phyloP scores from a whole-genome alignment of 2,113 vertebrate genomes.

The Eurypyga helias region DNA sequence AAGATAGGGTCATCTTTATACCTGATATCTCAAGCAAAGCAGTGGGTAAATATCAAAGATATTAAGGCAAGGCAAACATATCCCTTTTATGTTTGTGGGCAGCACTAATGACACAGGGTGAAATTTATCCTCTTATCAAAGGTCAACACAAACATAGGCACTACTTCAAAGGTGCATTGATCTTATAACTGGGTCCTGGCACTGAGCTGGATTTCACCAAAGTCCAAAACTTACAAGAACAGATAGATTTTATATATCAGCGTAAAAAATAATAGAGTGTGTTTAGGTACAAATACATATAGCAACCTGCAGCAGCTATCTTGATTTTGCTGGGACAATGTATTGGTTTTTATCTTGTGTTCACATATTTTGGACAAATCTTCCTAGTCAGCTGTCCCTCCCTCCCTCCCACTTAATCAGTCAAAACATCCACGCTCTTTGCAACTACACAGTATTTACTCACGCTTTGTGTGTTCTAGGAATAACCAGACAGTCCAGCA shows the following conservation, averaged over 20 bases:
- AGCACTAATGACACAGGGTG: constrained; percentile 39
- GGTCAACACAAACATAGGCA: constrained; percentile 56
- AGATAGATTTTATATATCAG: not conserved
- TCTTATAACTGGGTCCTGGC: constrained; percentile 2
- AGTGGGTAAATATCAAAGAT: constrained; percentile 58
- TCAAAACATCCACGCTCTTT: not conserved
- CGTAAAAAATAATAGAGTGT: not conserved
- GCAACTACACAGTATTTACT: not conserved
- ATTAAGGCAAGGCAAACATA: constrained; percentile 55
- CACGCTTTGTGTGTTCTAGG: not conserved
- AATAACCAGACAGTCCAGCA: not conserved
- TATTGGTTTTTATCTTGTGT: not conserved
- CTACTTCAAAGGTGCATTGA: constrained; percentile 66
- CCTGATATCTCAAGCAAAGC: constrained; percentile 48
- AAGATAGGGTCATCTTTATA: constrained; percentile 63
- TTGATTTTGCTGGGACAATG: not conserved
- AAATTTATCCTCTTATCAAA: constrained; percentile 69
- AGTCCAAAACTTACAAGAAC: not conserved
- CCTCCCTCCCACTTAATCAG: not conserved
- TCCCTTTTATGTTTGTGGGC: constrained; percentile 61
- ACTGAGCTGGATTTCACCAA: not conserved
- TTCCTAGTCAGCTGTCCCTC: not conserved
- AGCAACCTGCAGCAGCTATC: not conserved
- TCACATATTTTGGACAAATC: not conserved
- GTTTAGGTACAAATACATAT: not conserved